phyloP scores from a whole-genome alignment of 2,113 vertebrate species.

The Hippopotamus amphibius region DNA sequence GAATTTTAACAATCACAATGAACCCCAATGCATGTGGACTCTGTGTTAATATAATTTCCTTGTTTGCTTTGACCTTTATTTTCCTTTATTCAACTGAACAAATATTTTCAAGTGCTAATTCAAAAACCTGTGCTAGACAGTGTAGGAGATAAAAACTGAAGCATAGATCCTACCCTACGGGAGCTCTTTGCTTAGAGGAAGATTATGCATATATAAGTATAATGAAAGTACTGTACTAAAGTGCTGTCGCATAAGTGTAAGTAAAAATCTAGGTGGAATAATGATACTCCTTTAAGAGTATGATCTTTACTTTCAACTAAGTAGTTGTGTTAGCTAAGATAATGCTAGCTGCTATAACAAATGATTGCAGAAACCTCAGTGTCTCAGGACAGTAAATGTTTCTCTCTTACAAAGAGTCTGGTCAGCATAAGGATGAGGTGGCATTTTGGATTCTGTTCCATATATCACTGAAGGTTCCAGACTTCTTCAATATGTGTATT shows the following conservation, averaged over 20 bases:
- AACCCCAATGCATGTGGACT: not conserved
- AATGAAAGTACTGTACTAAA: not conserved
- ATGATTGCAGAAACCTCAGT: not conserved
- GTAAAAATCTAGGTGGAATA: not conserved
- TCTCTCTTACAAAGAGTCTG: not conserved
- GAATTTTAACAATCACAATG: not conserved
- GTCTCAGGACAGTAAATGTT: not conserved
- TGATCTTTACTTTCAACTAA: not conserved
- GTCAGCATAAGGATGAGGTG: not conserved
- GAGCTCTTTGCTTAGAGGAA: not conserved
- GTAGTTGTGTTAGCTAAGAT: not conserved
- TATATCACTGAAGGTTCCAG: not conserved
- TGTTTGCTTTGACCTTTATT: slow-evolving; percentile 20
- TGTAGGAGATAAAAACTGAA: not conserved
- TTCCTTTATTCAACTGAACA: not conserved
- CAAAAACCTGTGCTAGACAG: not conserved
- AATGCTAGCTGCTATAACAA: not conserved
- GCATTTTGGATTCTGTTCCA: not conserved
- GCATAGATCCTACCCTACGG: not conserved
- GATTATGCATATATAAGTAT: not conserved
- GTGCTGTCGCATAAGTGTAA: not conserved
- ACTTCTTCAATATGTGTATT: not conserved
- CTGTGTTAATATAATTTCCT: not conserved
- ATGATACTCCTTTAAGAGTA: not conserved
- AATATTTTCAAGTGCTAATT: slow-evolving; percentile 5